These are phyloP conservation scores for Mustelus asterias DNA, from an alignment of 2,113 vertebrate species.

Conservation along the genomic window DNA sequence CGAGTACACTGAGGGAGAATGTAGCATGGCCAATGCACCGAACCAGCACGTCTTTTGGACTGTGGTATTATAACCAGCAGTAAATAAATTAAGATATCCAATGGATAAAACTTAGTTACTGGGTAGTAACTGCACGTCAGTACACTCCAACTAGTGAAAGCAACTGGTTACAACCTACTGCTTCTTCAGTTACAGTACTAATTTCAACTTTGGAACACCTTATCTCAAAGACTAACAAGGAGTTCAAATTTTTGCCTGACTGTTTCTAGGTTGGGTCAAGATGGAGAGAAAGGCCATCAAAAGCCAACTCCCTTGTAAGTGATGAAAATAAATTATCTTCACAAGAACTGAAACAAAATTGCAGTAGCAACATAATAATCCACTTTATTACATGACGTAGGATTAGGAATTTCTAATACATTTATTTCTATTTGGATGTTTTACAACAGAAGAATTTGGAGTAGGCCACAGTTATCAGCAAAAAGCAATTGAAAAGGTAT, in stretches of 20 bases:
- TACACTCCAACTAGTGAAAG: background rate
- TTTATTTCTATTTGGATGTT: background rate
- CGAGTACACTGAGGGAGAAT: too few species aligned
- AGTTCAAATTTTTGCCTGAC: too few species aligned
- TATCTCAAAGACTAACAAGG: too few species aligned
- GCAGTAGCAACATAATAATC: background rate
- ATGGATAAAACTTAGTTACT: background rate
- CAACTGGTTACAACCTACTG: background rate
- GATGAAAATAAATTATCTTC: too few species aligned
- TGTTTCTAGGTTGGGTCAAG: too few species aligned
- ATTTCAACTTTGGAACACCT: background rate
- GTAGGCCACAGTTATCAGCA: conserved; percentile 48
- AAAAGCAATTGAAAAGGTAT: conserved; percentile 44
- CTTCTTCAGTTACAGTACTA: background rate
- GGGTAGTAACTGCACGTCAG: background rate
- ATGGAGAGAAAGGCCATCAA: too few species aligned
- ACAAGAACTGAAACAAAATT: background rate
- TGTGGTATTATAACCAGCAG: background rate
- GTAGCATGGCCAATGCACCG: too few species aligned
- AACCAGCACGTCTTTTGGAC: too few species aligned
- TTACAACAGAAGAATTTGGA: background rate
- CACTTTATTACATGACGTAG: too few species aligned
- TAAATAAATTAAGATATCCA: too few species aligned
- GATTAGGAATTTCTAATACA: background rate
- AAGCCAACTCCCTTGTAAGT: too few species aligned